A percentile compares a stretch with the other conserved stretches of the same genome.
phyloP scores from a whole-genome alignment of 2,113 vertebrate species.

The Odobenus rosmarus region DNA sequence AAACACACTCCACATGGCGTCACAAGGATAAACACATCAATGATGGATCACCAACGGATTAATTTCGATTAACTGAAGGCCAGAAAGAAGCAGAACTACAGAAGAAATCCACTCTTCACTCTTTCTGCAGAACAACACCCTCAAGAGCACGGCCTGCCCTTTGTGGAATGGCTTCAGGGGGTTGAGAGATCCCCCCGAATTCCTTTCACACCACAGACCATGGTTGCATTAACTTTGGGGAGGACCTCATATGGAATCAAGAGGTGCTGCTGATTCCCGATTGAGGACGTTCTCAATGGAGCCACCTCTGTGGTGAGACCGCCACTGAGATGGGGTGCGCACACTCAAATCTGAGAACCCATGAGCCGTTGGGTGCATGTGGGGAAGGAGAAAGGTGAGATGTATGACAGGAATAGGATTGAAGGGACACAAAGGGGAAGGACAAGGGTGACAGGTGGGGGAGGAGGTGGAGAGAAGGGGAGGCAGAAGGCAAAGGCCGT shows the following conservation, averaged over 20 bases:
- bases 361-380: background rate
- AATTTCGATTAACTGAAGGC: background rate
- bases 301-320: background rate
- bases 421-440: background rate
- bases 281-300: background rate
- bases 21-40: background rate
- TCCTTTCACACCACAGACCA: background rate
- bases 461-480: background rate
- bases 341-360: background rate
- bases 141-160: background rate
- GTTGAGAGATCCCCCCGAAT: fast-evolving
- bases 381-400: background rate
- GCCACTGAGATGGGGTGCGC: fast-evolving
- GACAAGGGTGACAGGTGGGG: background rate
- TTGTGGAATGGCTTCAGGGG: fast-evolving
- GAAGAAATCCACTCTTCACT: background rate
- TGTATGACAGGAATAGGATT: background rate
- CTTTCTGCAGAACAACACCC: background rate
- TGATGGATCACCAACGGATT: background rate
- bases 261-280: background rate
- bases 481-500: background rate
- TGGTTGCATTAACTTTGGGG: background rate
- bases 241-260: background rate
- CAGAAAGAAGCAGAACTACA: background rate
- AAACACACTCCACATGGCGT: background rate